Percentiles rank a stretch among this genome's conserved stretches.
phyloP scores from a whole-genome alignment of 2,888 invertebrate species.

The Scaptomyza cyrtandrae region DNA sequence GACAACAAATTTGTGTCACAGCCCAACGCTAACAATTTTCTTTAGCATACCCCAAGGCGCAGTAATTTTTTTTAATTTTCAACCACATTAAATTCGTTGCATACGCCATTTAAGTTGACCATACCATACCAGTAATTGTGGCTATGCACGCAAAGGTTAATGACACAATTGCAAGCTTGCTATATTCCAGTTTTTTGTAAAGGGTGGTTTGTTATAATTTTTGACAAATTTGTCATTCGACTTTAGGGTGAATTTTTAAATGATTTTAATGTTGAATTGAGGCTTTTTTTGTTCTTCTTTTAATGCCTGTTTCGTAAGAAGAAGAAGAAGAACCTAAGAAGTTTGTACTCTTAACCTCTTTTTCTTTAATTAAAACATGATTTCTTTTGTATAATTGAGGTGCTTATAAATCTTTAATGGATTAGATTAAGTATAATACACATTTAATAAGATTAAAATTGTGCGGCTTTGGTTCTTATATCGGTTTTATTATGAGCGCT shows the following conservation, averaged over 20 bases:
- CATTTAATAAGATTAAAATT: slow-evolving; percentile 29
- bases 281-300: no score
- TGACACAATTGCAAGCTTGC: background rate
- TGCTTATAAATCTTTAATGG: background rate
- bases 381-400: background rate
- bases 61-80: slow-evolving; percentile 7
- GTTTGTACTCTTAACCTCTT: no score
- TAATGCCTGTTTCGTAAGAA: no score
- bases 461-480: slow-evolving; percentile 9
- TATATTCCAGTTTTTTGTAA: background rate
- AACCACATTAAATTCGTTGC: background rate
- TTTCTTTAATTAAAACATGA: background rate
- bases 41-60: slow-evolving; percentile 24
- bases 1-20: slow-evolving; percentile 20
- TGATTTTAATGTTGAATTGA: no score
- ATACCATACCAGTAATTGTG: background rate
- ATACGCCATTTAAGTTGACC: slow-evolving; percentile 2
- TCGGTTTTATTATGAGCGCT: slow-evolving; percentile 18
- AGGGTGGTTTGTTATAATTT: background rate
- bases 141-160: background rate
- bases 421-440: background rate
- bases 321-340: no score
- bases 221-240: no score
- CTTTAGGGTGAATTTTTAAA: no score
- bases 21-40: slow-evolving; percentile 9